Percentiles rank a stretch among this genome's conserved stretches.
phyloP scores from a whole-genome alignment of 92 coral and sea anemone species.

The Zoanthus gigantus region DNA sequence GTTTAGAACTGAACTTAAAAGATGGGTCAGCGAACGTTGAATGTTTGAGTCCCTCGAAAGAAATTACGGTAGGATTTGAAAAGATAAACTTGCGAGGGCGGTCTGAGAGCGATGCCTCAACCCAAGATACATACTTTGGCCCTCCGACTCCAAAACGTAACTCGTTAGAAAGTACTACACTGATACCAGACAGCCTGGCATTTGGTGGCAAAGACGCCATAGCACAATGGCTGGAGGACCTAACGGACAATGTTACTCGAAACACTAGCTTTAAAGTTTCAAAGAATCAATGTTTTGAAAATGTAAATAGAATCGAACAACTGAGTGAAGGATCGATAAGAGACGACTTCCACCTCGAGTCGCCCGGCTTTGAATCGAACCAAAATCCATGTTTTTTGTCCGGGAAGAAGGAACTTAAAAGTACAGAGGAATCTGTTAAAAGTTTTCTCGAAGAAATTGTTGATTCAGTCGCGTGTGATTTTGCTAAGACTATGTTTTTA shows the following conservation, averaged over 20 bases:
- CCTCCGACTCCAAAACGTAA: conserved; percentile 34
- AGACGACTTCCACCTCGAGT: background rate
- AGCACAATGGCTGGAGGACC: conserved; percentile 38
- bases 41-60: conserved; percentile 35
- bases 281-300: background rate
- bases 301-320: background rate
- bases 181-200: background rate
- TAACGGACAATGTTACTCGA: conserved; percentile 9
- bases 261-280: background rate
- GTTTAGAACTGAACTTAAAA: background rate
- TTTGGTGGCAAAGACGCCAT: background rate
- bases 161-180: conserved; percentile 12
- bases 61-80: conserved; percentile 22
- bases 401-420: background rate
- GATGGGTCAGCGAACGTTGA: background rate
- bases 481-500: background rate
- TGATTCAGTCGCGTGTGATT: conserved; percentile 20
- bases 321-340: background rate
- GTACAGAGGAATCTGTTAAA: background rate
- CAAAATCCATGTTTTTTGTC: background rate
- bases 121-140: conserved; percentile 35
- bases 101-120: background rate
- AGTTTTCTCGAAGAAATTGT: conserved; percentile 29
- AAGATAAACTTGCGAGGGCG: conserved; percentile 27
- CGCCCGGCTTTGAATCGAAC: background rate